Conservation (phyloP, 2,797 vertebrate species). For the Chromobotia macracanthus region DNA sequence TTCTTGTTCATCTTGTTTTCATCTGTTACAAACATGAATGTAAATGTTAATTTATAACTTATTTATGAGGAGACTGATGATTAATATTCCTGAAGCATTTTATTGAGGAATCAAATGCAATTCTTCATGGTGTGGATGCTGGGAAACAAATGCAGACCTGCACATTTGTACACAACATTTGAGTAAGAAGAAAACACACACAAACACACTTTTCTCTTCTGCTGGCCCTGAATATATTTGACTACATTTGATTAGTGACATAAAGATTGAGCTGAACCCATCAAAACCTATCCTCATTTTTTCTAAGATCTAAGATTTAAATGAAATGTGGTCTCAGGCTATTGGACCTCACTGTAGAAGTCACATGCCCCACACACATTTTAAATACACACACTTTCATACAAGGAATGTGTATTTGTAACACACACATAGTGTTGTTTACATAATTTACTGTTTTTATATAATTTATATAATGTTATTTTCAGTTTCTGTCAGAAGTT, state of each 20-base stretch:
- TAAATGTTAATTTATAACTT: conserved; percentile 21
- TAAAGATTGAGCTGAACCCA: no score
- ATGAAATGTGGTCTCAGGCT: no score
- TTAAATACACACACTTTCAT: no score
- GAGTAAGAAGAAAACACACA: no score
- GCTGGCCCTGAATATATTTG: no score
- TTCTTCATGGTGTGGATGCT: neutral
- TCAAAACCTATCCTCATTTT: no score
- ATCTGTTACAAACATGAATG: neutral
- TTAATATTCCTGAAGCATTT: conserved; percentile 21
- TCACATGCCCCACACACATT: no score
- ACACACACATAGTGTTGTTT: conserved; percentile 1
- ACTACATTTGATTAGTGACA: no score
- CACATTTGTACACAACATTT: neutral
- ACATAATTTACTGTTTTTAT: neutral
- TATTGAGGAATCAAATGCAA: conserved; percentile 25
- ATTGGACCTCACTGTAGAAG: no score
- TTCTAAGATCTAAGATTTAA: no score
- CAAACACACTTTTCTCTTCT: neutral
- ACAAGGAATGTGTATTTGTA: no score
- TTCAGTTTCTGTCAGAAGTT: conserved; percentile 4
- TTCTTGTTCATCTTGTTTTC: neutral
- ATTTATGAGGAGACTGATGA: conserved; percentile 6
- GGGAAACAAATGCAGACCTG: conserved; percentile 17
- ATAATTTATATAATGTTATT: no score